phyloP scores from a whole-genome alignment of 2,888 invertebrate genomes.

The Philhelius pedissequus region DNA sequence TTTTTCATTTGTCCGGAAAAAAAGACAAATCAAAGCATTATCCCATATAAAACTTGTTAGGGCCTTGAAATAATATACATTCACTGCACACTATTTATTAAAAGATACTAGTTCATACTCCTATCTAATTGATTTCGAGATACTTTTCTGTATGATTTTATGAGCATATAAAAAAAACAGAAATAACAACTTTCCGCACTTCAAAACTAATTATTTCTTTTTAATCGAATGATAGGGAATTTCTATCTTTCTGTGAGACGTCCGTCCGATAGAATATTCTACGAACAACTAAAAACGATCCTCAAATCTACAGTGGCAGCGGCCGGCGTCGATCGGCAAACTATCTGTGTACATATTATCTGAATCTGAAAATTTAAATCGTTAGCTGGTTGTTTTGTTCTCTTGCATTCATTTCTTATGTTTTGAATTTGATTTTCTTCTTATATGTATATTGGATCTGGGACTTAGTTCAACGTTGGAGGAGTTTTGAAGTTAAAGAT shows the following conservation, averaged over 20 bases:
- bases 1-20: not conserved
- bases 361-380: slow-evolving; percentile 38
- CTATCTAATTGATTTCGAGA: not conserved
- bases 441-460: slow-evolving; percentile 16
- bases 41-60: slow-evolving; percentile 2
- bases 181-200: slow-evolving; percentile 1
- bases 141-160: slow-evolving; percentile 3
- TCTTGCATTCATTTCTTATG: slow-evolving; percentile 50
- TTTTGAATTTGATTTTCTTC: slow-evolving; percentile 49
- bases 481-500: not conserved
- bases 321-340: slow-evolving; percentile 14
- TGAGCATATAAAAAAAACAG: slow-evolving; percentile 1
- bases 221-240: not conserved
- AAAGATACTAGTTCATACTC: not conserved
- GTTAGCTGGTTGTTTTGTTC: slow-evolving; percentile 42
- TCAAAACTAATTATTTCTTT: slow-evolving; percentile 16
- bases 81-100: not conserved
- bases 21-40: not conserved
- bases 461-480: not conserved
- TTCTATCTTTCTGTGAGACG: slow-evolving; percentile 57
- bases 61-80: not conserved
- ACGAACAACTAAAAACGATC: slow-evolving; percentile 71
- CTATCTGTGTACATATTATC: slow-evolving; percentile 33
- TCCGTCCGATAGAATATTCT: slow-evolving; percentile 71
- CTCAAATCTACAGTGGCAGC: slow-evolving; percentile 37